Conservation (phyloP, 2,113 vertebrate species). For the Seriola quinqueradiata region DNA sequence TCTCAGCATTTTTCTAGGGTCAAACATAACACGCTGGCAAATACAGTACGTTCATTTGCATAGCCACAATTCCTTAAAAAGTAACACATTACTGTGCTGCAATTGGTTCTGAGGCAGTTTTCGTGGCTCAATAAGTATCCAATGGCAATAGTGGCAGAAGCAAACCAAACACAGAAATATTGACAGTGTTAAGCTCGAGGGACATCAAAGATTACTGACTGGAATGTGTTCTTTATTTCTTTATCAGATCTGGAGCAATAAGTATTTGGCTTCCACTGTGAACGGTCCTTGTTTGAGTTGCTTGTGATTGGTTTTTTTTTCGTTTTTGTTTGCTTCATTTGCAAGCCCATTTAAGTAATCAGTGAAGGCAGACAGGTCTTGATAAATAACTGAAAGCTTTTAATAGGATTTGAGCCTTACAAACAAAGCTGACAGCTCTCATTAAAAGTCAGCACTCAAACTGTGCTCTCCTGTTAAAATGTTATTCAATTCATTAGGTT, state of each 20-base stretch:
- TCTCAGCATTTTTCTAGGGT: background rate
- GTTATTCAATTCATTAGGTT: constrained; percentile 77
- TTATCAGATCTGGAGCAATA: constrained; percentile 47
- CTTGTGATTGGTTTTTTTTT: constrained; percentile 59
- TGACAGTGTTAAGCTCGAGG: background rate
- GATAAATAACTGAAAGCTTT: constrained; percentile 80
- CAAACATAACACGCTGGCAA: constrained; percentile 6
- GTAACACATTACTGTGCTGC: background rate
- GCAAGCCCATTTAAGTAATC: constrained; percentile 77
- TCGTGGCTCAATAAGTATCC: constrained; percentile 1
- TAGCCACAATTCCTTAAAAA: background rate
- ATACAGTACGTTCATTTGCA: constrained; percentile 1
- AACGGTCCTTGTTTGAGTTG: constrained; percentile 50
- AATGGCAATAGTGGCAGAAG: background rate
- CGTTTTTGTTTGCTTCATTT: constrained; percentile 79
- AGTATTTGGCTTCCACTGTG: constrained; percentile 50
- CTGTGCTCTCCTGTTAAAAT: constrained; percentile 69
- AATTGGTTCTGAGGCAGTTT: background rate
- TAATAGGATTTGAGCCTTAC: constrained; percentile 81
- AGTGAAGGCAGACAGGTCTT: constrained; percentile 72
- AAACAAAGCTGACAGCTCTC: constrained; percentile 83
- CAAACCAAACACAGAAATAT: constrained; percentile 19
- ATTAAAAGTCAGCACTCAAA: constrained; percentile 77
- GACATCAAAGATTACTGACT: constrained; percentile 30
- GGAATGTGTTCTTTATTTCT: constrained; percentile 32